Evolutionary conservation across 1,140 invertebrate genomes (phyloP).

Genomic region (Drosophila navojoa): DNA sequence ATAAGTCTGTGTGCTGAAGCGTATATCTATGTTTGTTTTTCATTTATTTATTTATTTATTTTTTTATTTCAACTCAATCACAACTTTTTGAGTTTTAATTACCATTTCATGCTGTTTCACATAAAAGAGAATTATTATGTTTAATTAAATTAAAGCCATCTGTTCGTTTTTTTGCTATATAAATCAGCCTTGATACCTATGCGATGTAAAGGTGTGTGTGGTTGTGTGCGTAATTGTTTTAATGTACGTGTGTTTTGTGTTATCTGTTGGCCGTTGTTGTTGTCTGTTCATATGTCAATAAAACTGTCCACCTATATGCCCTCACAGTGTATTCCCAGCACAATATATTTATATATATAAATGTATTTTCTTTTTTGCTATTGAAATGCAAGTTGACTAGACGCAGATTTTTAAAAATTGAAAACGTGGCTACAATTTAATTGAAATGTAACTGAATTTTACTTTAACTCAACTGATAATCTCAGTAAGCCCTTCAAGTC

Average conservation of each 20-base stretch:
- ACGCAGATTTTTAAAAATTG: slow-evolving; percentile 6
- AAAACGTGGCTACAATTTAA: slow-evolving; percentile 9
- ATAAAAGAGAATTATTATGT: background rate
- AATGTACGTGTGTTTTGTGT: slow-evolving; percentile 15
- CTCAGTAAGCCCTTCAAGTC: background rate
- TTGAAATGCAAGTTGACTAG: slow-evolving; percentile 2
- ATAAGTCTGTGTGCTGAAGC: slow-evolving; percentile 30
- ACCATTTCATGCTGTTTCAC: slow-evolving; percentile 6
- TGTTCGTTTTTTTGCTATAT: slow-evolving; percentile 34
- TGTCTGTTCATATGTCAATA: slow-evolving; percentile 52
- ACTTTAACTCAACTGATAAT: background rate
- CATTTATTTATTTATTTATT: no score
- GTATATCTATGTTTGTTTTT: background rate
- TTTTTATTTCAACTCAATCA: background rate
- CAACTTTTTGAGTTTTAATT: background rate
- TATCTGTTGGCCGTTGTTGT: slow-evolving; percentile 41
- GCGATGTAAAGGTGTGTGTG: slow-evolving; percentile 35
- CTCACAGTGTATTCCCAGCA: slow-evolving; percentile 39
- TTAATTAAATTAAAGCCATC: slow-evolving; percentile 50
- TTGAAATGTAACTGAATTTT: background rate
- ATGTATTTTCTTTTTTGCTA: background rate
- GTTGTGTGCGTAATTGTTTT: slow-evolving; percentile 25
- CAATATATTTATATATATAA: background rate
- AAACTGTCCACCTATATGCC: slow-evolving; percentile 46
- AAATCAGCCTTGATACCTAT: slow-evolving; percentile 54